Evolutionary conservation across 2,113 vertebrate species (phyloP).

Genomic region (Aegotheles bennettii): DNA sequence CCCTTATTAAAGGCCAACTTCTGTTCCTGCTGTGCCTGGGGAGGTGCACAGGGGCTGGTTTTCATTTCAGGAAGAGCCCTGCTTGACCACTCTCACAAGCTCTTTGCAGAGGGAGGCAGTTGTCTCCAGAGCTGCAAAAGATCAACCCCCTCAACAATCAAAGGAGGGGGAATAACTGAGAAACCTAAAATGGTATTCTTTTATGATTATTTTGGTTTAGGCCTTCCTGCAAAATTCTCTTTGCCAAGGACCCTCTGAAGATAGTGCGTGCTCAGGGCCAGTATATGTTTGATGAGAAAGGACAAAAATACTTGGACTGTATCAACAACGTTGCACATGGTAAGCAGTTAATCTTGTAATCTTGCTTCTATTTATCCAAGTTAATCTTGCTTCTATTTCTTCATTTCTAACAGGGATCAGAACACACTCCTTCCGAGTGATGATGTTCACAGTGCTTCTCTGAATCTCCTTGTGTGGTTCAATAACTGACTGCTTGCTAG

Average conservation of each 20-base stretch:
- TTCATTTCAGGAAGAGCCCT: neutral
- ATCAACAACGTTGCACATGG: slow-evolving; percentile 98
- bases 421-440: neutral
- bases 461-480: neutral
- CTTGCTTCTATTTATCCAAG: neutral
- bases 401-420: neutral
- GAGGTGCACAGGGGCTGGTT: rapidly evolving
- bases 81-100: neutral
- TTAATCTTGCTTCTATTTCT: neutral
- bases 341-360: slow-evolving; percentile 52
- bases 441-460: neutral
- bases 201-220: slow-evolving; percentile 65
- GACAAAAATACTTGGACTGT: slow-evolving; percentile 88
- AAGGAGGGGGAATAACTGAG: neutral
- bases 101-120: neutral
- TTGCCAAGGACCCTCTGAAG: slow-evolving; percentile 91
- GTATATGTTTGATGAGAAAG: slow-evolving; percentile 94
- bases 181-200: neutral
- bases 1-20: neutral
- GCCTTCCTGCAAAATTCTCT: slow-evolving; percentile 96
- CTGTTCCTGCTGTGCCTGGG: neutral
- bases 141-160: neutral
- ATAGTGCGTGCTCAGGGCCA: slow-evolving; percentile 87
- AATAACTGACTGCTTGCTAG: neutral
- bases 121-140: neutral